Evolutionary conservation across 1,140 invertebrate genomes (phyloP).

Genomic region (Geopemphigus sp.): DNA sequence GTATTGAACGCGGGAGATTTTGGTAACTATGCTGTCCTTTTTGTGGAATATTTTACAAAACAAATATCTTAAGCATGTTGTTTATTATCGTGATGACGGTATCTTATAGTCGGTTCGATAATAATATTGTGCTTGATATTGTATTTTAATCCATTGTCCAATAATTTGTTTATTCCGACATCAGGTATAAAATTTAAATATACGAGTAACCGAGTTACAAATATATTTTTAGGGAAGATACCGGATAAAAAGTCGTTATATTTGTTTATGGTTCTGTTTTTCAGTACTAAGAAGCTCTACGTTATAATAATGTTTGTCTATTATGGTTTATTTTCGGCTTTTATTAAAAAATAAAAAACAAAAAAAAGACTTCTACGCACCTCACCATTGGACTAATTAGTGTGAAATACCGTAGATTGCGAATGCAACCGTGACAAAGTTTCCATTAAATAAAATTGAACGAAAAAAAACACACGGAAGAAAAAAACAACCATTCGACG

Average conservation of each 20-base stretch:
- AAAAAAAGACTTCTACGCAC: not conserved
- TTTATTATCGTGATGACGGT: too few species aligned
- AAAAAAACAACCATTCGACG: not conserved
- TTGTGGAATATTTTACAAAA: too few species aligned
- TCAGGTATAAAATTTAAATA: too few species aligned
- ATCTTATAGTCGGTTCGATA: too few species aligned
- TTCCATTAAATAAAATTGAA: constrained; percentile 20
- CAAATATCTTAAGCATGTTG: too few species aligned
- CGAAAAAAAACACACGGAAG: not conserved
- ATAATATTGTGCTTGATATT: too few species aligned
- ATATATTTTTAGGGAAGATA: too few species aligned
- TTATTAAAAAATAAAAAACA: not conserved
- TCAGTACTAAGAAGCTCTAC: not conserved
- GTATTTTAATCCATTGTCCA: too few species aligned
- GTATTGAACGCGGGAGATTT: too few species aligned
- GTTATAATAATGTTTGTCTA: not conserved
- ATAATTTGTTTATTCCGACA: too few species aligned
- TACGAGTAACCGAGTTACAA: too few species aligned
- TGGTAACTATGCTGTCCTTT: too few species aligned
- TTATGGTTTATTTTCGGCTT: not conserved
- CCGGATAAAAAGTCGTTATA: not conserved
- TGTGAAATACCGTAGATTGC: constrained; percentile 10
- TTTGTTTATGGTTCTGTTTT: not conserved
- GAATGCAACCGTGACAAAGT: constrained; percentile 16
- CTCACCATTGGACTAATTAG: not conserved